Evolutionary conservation across 23 tunicate species (phyloP).

Genomic region (Halocynthia aurantium): DNA sequence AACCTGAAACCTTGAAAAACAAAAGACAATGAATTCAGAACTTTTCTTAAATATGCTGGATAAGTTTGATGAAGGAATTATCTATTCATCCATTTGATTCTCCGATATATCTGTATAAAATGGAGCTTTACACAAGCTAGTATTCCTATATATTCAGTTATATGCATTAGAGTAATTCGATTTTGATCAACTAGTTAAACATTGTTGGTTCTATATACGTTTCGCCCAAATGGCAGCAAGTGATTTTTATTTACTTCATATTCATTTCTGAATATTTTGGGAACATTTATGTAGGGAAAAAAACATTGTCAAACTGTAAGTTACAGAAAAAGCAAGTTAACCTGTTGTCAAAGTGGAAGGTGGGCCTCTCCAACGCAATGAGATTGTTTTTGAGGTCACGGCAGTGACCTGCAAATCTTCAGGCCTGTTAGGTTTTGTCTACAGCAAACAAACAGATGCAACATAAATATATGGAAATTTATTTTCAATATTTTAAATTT

Average conservation of each 20-base stretch:
- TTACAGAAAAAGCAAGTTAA: background rate
- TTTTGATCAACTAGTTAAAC: no score
- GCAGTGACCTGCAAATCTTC: background rate
- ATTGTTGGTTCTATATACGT: no score
- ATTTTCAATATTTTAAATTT: no score
- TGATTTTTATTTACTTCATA: no score
- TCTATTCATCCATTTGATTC: background rate
- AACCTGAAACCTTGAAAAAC: constrained; percentile 9
- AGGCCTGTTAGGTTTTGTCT: constrained; percentile 19
- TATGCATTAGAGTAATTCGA: no score
- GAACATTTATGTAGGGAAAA: no score
- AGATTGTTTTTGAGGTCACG: background rate
- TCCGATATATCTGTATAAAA: background rate
- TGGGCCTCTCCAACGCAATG: constrained; percentile 15
- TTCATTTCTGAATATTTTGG: no score
- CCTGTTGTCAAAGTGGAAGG: constrained; percentile 15
- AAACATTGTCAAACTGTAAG: no score
- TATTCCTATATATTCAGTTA: background rate
- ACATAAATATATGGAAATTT: no score
- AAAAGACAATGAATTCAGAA: background rate
- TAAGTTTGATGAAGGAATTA: background rate
- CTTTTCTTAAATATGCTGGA: no score
- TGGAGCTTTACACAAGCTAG: background rate
- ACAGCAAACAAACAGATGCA: constrained; percentile 2
- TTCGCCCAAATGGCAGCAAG: no score